A percentile compares a stretch with the other conserved stretches of the same genome.
phyloP scores from a whole-genome alignment of 2,113 vertebrate genomes.

The Ellobius talpinus region DNA sequence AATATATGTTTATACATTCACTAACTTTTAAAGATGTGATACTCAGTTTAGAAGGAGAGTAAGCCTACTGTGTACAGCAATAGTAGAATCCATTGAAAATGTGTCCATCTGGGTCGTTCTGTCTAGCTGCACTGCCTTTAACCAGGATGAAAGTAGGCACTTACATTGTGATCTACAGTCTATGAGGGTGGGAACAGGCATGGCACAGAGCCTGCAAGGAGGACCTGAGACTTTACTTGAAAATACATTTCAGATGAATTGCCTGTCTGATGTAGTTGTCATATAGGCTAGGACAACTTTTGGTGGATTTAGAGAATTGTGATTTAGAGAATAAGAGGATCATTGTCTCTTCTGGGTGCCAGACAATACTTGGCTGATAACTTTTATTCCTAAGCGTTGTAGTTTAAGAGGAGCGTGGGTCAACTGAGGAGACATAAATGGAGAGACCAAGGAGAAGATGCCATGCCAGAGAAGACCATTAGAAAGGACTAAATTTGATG shows the following conservation, averaged over 20 bases:
- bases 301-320: constrained; percentile 6
- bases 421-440: neutral
- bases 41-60: neutral
- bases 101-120: neutral
- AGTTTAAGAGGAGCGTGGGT: neutral
- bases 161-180: neutral
- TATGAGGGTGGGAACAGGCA: neutral
- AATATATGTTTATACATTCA: neutral
- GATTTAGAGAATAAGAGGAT: neutral
- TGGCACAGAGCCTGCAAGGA: neutral
- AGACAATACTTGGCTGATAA: neutral
- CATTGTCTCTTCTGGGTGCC: neutral
- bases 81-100: neutral
- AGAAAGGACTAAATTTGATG: neutral
- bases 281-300: neutral
- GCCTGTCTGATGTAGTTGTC: neutral
- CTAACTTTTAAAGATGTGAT: neutral
- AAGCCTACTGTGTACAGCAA: neutral
- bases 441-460: neutral
- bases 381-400: neutral
- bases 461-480: neutral
- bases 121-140: neutral
- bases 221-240: neutral
- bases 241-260: neutral
- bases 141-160: neutral